Evolutionary conservation across 2,113 vertebrate genomes (phyloP).

Genomic region (Tragulus kanchil): DNA sequence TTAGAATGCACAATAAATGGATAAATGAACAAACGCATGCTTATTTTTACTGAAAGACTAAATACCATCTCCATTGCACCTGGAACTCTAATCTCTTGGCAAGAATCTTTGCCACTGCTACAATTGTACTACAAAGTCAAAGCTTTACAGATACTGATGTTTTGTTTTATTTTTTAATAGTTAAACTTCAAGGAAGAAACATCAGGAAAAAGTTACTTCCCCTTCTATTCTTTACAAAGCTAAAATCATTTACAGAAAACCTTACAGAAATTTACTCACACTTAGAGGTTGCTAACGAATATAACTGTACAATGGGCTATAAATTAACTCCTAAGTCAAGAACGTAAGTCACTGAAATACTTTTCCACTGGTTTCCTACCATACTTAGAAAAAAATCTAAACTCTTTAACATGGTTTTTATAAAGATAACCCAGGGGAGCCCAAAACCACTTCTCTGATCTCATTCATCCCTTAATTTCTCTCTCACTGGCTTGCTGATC

Average conservation of each 20-base stretch:
- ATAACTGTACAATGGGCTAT: neutral
- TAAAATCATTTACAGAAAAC: conserved; percentile 14
- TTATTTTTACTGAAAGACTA: conserved; percentile 12
- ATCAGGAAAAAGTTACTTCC: neutral
- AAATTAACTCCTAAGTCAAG: conserved; percentile 44
- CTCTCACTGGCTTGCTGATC: neutral
- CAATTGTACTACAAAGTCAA: neutral
- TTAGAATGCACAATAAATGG: neutral
- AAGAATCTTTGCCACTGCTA: neutral
- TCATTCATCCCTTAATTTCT: neutral
- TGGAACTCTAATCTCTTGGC: neutral
- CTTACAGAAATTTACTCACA: neutral
- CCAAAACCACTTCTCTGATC: neutral
- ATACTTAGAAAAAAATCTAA: neutral
- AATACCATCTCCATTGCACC: neutral
- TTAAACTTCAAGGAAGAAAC: conserved; percentile 37
- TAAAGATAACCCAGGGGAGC: neutral
- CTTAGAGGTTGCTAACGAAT: neutral
- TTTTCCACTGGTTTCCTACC: neutral
- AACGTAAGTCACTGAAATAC: neutral
- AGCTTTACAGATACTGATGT: neutral
- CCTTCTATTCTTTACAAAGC: neutral
- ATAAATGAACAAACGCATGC: neutral
- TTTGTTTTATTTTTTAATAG: conserved; percentile 24
- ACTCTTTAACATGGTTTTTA: neutral